Evolutionary conservation across 1,140 invertebrate genomes (phyloP), one percentile per base, ranked within the genome.

Genomic region (Eriosoma lanigerum): DNA sequence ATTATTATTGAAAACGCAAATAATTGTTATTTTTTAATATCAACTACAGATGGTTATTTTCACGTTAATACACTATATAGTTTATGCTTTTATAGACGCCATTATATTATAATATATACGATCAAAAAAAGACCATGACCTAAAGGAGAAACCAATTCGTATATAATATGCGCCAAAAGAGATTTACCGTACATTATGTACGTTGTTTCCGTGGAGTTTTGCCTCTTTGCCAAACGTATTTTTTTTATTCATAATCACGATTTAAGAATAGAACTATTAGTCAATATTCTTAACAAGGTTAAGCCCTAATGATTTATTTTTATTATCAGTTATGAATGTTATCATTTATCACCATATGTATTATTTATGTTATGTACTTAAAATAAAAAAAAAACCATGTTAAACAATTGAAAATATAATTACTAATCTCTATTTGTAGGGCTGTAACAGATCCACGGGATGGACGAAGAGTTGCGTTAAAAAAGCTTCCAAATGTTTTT

Each of bases 401-500:
- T 38, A 38, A 38, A 38, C 32, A 38, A 4, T 38, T 38, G n/a
- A n/a, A 38, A 38, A 15, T 15, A 48, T 48, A 48, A 48, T 48
- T 48, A 48, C 4, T 12, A 48, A 13, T 15, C 86, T 88, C 83
- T 87, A 62, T 84, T 91, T 89, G 19, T 90, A 98, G 97, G 97
- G 96, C 97, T 82, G 97, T 99, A 83, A 99, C 97, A 84, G 98
- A 99, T 91, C 98, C 98, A n/a, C 90, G 98, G 83, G 96, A 98
- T 89, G 96, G 97, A 81, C 93, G 96, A 86, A 90, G 96, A 85
- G 97, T 99, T 82, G 98, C 98, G 70, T 91, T 99, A 81, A 99
- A 99, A 89, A 99, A 99, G 90, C 92, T 99, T 90, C 97, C 98
- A 83, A 99, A 99, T 89, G 97, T 99, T 86, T 99, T 99, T 91